A percentile compares a stretch with the other conserved stretches of the same genome.
These are phyloP conservation scores for Euphonia xanthogaster DNA, from an alignment of 2,797 vertebrate genomes.

Conservation along the genomic window DNA sequence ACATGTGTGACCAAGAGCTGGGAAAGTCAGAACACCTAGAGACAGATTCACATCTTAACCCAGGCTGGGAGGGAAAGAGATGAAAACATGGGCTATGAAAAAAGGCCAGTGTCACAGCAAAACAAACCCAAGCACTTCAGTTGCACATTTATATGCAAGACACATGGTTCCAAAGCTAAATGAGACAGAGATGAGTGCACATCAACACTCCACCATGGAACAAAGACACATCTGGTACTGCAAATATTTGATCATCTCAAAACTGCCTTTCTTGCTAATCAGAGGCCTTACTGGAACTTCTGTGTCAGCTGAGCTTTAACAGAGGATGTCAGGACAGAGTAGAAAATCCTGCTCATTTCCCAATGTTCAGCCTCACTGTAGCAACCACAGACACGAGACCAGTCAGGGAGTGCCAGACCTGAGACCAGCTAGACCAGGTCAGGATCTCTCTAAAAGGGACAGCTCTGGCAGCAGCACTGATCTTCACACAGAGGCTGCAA, in stretches of 20 bases:
- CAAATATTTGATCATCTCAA: neutral
- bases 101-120: neutral
- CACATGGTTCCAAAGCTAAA: neutral
- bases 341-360: neutral
- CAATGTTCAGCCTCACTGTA: neutral
- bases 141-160: neutral
- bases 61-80: neutral
- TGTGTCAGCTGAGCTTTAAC: neutral
- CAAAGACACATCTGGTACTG: neutral
- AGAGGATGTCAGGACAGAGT: neutral
- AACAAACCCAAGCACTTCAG: neutral
- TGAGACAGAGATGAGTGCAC: neutral
- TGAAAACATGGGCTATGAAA: neutral
- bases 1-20: neutral
- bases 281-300: neutral
- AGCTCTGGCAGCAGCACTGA: neutral
- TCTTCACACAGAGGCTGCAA: neutral
- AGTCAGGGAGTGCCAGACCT: neutral
- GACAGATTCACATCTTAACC: slow-evolving; percentile 1
- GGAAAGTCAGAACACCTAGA: neutral
- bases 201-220: neutral
- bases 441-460: neutral
- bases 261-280: neutral
- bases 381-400: neutral
- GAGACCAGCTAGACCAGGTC: neutral